Conservation (phyloP, 2,797 vertebrate genomes). For the Sebastolobus alascanus region DNA sequence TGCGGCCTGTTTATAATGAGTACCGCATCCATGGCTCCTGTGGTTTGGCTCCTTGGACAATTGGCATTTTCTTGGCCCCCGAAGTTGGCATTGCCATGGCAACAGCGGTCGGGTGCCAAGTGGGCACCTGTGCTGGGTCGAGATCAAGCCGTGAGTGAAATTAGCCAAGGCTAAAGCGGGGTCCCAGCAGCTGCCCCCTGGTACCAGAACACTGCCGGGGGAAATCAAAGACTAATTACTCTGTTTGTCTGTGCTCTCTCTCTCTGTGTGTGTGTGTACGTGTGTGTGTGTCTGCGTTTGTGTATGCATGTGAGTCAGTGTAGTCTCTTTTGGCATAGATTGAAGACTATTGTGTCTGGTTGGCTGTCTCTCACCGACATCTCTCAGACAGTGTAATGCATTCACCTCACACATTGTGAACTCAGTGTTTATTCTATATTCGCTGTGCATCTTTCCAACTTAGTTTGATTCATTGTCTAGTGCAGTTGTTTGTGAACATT, state of each 20-base stretch:
- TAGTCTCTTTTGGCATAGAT: constrained; percentile 55
- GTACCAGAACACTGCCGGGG: constrained; percentile 71
- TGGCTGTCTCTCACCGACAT: constrained; percentile 40
- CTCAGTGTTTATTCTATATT: constrained; percentile 2
- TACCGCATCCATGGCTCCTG: constrained; percentile 34
- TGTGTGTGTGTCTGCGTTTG: constrained; percentile 17
- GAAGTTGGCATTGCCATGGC: constrained; percentile 77
- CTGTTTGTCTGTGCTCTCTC: constrained; percentile 56
- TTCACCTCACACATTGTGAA: constrained; percentile 5
- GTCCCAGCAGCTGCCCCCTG: constrained; percentile 74
- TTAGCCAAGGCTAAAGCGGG: constrained; percentile 77
- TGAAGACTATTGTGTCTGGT: constrained; percentile 58
- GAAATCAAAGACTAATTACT: constrained; percentile 80
- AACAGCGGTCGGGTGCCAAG: constrained; percentile 70
- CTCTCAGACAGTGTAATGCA: constrained; percentile 6
- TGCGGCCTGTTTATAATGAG: constrained; percentile 40
- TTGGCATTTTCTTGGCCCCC: constrained; percentile 67
- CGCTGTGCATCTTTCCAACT: background rate
- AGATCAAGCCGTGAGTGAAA: constrained; percentile 81
- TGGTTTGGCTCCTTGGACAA: constrained; percentile 62
- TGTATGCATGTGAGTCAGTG: constrained; percentile 12
- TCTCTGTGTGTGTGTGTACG: constrained; percentile 45
- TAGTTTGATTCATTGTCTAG: background rate
- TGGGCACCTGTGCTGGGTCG: constrained; percentile 77
- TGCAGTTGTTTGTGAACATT: background rate